These are phyloP conservation scores for Pediacus dermestoides DNA, from an alignment of 2,888 invertebrate genomes.

Conservation along the genomic window DNA sequence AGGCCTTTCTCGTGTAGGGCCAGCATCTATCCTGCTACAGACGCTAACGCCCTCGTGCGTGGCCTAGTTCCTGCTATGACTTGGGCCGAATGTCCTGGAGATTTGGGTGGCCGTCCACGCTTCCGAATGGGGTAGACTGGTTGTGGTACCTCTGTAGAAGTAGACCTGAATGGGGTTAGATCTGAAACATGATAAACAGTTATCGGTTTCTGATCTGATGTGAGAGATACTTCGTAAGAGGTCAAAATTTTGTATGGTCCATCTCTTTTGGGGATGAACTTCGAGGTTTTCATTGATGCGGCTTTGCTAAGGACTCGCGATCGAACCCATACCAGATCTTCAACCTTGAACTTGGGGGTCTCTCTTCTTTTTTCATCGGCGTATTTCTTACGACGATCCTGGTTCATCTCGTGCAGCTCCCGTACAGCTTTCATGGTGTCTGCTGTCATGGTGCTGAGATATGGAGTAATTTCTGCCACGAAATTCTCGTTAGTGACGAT, in stretches of 20 bases:
- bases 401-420: neutral
- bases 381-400: conserved; percentile 5
- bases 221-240: conserved; percentile 2
- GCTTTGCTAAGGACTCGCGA: conserved; percentile 4
- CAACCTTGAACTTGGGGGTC: neutral
- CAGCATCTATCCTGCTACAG: no score
- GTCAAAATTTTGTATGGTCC: conserved; percentile 7
- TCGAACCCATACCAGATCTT: conserved; percentile 4
- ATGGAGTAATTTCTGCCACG: conserved; percentile 4
- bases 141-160: no score
- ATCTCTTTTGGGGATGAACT: conserved; percentile 8
- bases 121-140: conserved; percentile 4
- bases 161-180: neutral
- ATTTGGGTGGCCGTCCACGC: conserved; percentile 7
- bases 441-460: conserved; percentile 1
- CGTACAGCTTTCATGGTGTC: conserved; percentile 1
- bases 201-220: neutral
- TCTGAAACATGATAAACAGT: conserved; percentile 6
- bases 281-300: conserved; percentile 2
- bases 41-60: no score
- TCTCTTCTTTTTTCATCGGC: conserved; percentile 2
- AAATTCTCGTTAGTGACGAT: no score
- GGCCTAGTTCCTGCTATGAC: no score
- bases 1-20: no score
- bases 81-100: no score